Evolutionary conservation across 2,888 invertebrate genomes (phyloP).

Genomic region (Lutraria lutraria): DNA sequence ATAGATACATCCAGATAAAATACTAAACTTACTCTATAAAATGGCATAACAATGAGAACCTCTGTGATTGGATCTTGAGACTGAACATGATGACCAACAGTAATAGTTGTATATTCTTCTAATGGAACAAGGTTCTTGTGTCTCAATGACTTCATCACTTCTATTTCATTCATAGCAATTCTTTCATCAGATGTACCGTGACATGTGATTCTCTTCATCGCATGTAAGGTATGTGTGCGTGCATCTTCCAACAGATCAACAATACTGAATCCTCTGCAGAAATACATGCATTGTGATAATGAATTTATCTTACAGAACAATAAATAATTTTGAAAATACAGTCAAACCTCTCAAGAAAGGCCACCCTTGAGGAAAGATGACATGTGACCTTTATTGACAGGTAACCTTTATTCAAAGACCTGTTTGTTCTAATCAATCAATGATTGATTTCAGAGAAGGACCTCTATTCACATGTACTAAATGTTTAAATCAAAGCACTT

Average conservation of each 20-base stretch:
- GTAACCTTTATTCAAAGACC: no score
- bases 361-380: no score
- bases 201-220: slow-evolving; percentile 93
- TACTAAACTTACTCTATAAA: slow-evolving; percentile 89
- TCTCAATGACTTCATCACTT: slow-evolving; percentile 90
- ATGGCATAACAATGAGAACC: slow-evolving; percentile 92
- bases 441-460: not conserved
- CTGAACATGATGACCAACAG: slow-evolving; percentile 84
- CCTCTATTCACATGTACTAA: not conserved
- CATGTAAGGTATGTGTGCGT: slow-evolving; percentile 90
- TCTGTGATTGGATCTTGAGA: slow-evolving; percentile 89
- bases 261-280: slow-evolving; percentile 92
- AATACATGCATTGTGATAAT: not conserved
- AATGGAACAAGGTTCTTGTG: slow-evolving; percentile 92
- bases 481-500: not conserved
- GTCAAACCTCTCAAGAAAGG: not conserved
- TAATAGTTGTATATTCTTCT: slow-evolving; percentile 90
- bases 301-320: not conserved
- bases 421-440: no score
- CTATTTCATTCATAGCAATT: slow-evolving; percentile 91
- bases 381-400: no score
- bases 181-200: slow-evolving; percentile 92
- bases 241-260: slow-evolving; percentile 92
- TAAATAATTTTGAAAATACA: not conserved
- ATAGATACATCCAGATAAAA: not conserved